A percentile compares a stretch with the other conserved stretches of the same genome.
Conservation (phyloP, 2,888 invertebrate genomes). For the Pterostichus niger region DNA sequence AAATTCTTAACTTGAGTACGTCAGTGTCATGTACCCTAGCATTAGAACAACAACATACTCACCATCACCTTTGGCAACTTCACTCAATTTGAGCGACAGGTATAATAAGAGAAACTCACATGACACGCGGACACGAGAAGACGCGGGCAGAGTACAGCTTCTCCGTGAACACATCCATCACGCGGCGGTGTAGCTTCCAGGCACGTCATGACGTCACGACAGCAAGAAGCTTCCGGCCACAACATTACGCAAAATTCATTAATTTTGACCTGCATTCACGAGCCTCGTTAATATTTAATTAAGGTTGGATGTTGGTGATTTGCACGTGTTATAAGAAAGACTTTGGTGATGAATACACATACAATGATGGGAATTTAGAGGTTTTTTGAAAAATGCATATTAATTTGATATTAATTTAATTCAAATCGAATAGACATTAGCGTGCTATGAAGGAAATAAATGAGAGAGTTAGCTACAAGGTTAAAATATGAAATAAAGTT, state of each 20-base stretch:
- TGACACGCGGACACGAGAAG: no score
- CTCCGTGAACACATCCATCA: neutral
- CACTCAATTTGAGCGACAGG: conserved; percentile 7
- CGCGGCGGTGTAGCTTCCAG: neutral
- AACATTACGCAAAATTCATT: conserved; percentile 15
- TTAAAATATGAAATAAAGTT: no score
- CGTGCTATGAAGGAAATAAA: no score
- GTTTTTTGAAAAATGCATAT: no score
- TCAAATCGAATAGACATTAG: no score
- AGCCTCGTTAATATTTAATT: neutral
- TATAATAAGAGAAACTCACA: conserved; percentile 9
- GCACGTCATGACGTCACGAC: neutral
- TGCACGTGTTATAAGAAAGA: neutral
- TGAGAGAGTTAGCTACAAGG: no score
- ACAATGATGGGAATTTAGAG: no score
- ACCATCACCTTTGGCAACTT: conserved; percentile 4
- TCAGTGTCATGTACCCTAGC: no score
- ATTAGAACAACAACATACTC: neutral
- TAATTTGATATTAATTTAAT: no score
- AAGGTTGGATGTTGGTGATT: neutral
- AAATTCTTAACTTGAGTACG: no score
- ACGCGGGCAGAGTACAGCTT: neutral
- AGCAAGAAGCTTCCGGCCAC: conserved; percentile 4
- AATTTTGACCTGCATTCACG: conserved; percentile 1
- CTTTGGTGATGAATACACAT: neutral